Base-by-base conservation (phyloP, 2,797 vertebrate genomes). In the Pipistrellus nathusii region DNA sequence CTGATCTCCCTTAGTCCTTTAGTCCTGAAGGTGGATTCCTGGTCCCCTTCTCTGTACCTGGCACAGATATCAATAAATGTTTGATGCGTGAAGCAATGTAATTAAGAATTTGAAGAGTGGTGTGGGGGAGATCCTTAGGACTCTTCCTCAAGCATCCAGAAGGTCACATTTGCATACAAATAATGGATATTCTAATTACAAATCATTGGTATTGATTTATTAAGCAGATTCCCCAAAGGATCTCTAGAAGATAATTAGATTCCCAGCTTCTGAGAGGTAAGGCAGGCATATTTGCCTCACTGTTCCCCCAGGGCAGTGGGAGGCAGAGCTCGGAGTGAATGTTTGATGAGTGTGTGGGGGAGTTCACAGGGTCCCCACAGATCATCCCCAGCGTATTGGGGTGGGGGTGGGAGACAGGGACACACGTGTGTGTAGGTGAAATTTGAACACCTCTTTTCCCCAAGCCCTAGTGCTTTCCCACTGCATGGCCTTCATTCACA, bases 121-220 rank as follows among this genome's bases (percentile, higher is more conserved):
- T 13, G 18, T 21, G 21, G 5, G 35, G 91, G 68, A 72, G 78
- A 41, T 95, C 91, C 72, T 88, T 82, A 90, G 93, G 75, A 93
- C 66, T 76, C 75, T 87, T 96, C 93, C 90, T 85, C 77, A 44
- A 76, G 93, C 90, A 85, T 82, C 84, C 69, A 97, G 95, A 95
- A 95, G 95, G 87, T 93, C 91, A 85, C 90, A 95, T 96, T 97
- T 96, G 95, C 96, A 97, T 95, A 94, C 96, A 93, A 95, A 95
- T 96, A 97, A 97, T 96, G 95, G 95, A 97, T 97, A 96, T 96
- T 96, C 95, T 97, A 96, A 97, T 97, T 96, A 95, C 90, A 95
- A 97, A 97, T 96, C 96, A 95, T 96, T 96, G 14, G n/a, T 91
- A 97, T 96, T 97, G 97, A 96, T 97, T 96, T 96, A 97, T 95